Conservation (phyloP, 2,113 vertebrate species). For the Glaucomys volans region DNA sequence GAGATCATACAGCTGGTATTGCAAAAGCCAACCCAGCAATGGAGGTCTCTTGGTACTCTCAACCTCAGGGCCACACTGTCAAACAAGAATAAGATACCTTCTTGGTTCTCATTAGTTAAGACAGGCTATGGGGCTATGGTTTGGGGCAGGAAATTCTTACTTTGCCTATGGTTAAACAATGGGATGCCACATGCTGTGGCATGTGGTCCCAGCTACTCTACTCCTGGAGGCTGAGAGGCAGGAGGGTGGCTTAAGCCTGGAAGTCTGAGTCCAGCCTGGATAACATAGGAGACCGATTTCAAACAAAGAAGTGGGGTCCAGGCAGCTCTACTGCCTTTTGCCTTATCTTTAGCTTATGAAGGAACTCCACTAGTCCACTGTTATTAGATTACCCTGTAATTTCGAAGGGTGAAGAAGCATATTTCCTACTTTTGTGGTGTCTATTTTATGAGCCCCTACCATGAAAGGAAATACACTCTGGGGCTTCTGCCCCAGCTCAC, state of each 20-base stretch:
- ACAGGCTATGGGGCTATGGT: not conserved
- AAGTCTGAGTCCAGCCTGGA: too few relatives aligned
- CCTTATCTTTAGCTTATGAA: not conserved
- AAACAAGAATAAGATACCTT: not conserved
- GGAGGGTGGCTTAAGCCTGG: not conserved
- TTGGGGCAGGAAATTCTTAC: not conserved
- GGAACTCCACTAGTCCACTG: not conserved
- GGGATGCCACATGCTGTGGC: not conserved
- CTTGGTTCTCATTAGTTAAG: not conserved
- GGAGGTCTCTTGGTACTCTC: not conserved
- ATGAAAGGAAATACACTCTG: not conserved
- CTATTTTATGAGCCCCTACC: not conserved
- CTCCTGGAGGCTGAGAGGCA: not conserved
- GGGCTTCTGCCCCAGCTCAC: not conserved
- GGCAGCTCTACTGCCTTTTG: not conserved
- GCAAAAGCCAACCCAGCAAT: not conserved
- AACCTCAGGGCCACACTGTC: not conserved
- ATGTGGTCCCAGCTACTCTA: not conserved
- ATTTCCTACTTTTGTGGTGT: not conserved
- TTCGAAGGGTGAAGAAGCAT: not conserved
- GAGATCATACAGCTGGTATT: not conserved
- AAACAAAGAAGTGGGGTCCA: not conserved
- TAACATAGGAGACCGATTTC: not conserved
- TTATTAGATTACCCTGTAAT: conserved; percentile 24
- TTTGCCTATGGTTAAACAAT: not conserved